Base-by-base conservation (phyloP, 2,888 invertebrate genomes). In the Clusia tigrina region DNA sequence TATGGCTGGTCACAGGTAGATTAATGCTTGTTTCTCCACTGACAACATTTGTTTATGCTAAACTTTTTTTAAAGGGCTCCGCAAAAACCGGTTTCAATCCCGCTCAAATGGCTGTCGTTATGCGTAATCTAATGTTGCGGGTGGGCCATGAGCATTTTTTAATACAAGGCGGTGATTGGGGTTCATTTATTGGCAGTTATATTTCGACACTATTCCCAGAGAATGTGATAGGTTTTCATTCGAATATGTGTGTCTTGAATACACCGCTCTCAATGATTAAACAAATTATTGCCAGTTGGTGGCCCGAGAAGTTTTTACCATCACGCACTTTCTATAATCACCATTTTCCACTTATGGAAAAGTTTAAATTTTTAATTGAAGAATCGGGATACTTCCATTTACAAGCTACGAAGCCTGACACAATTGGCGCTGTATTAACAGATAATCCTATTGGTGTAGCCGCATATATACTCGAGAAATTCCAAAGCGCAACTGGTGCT, bases 321-420 rank as follows among this genome's bases (percentile, higher is more conserved):
- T 84, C 86, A 0, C 78, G 88, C 15, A 76, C 90, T 2, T 86
- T 89, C 6, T 85, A 85, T 0, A 79, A 83, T 10, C 84, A 89
- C 79, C 80, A 87, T 65, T 86, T 85, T 61, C 87, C 87, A 0
- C 18, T 86, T 0, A 69, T 69, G 22, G 70, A 77, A 0, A 78
- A 72, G 23, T 74, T 77, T 1, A n/a, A 25, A 2, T 23, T 56
- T 2, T n/a, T 82, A 0, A 1, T 86, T 1, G 58, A 74, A 62
- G 88, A 89, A 78, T 71, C 69, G 15, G 89, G 89, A 0, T 89
- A 90, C 71, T 79, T 91, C 71, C 94, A 95, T 76, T 69, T 95
- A 1, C 95, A 96, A 79, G 88, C 92, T 0, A 94, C 95, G 0
- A 95, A 94, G 79, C 95, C 96, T 10, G 95, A 96, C 75, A 94